Evolutionary conservation across 2,113 vertebrate species (phyloP), one percentile per base, ranked within the genome.

Genomic region (Natator depressus): DNA sequence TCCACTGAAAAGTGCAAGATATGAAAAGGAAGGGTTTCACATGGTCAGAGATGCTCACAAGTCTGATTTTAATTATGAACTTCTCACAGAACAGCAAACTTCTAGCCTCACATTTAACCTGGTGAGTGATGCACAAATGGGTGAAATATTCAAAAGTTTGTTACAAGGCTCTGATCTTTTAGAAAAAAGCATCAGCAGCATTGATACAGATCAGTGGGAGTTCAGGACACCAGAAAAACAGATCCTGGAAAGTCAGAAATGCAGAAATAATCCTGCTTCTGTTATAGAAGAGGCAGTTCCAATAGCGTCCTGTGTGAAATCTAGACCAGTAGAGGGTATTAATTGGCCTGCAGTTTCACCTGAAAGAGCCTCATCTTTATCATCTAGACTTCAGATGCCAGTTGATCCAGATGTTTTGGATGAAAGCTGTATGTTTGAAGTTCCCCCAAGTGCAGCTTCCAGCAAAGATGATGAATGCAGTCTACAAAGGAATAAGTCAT

Each of bases 91-190:
- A 51, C 99, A 99, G 27, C 99, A 99, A 88, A 98, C 99, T 0
- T 99, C 99, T 85, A 99, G 99, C 96, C 98, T 99, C 69, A 99
- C 99, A 0, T 99, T 99, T 96, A 99, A 99, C 97, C 98, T 99
- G 87, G 99, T 99, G 4, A 99, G 99, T 84, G 99, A 99, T 98
- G 99, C 99, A 93, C 99, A 99, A 83, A 99, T 99, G 99, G 99
- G 99, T 88, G 99, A 99, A 88, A 99, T 99, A 95, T 99, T 99
- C 97, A 99, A 99, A 97, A 99, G 99, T 96, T 99, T 99, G 50
- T 95, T 99, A 92, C 99, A 99, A 94, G 99, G 99, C n/a, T 99
- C 99, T 7, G 99, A 99, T 97, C 98, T 99, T 84, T 96, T 99
- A 65, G 99, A 99, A 69, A 98, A 90, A 91, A 98, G 94, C 19